phyloP scores from a whole-genome alignment of 1,140 invertebrate genomes.

The Telenomus remus region DNA sequence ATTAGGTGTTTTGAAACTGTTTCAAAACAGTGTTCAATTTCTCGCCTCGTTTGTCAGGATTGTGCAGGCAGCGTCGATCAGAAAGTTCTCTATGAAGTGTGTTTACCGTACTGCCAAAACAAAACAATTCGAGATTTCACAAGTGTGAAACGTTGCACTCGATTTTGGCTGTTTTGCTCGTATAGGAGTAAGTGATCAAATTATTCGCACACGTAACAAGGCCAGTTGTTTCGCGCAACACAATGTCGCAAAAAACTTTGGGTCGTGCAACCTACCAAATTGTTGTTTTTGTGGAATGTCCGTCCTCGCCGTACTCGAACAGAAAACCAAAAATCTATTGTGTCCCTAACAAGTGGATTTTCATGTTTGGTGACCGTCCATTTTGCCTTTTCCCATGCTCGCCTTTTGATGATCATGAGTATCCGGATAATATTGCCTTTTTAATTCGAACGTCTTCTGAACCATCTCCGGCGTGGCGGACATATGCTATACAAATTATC shows the following conservation, averaged over 20 bases:
- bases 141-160: too few species aligned
- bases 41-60: too few species aligned
- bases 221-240: background rate
- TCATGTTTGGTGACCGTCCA: background rate
- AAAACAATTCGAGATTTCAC: too few species aligned
- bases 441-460: background rate
- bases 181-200: too few species aligned
- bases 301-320: background rate
- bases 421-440: background rate
- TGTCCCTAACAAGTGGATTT: conserved; percentile 1
- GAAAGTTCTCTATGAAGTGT: too few species aligned
- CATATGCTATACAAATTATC: background rate
- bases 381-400: background rate
- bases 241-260: background rate
- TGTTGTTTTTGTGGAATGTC: background rate
- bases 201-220: conserved; percentile 1
- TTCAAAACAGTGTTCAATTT: too few species aligned
- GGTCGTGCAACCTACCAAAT: background rate
- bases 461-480: background rate
- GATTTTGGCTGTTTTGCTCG: too few species aligned
- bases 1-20: too few species aligned
- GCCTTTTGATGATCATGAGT: background rate
- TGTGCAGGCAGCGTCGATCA: too few species aligned
- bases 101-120: too few species aligned
- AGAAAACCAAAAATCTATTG: background rate